A percentile compares a stretch with the other conserved stretches of the same genome.
These are phyloP conservation scores for Autographa gamma DNA, from an alignment of 2,888 invertebrate species.

Conservation along the genomic window DNA sequence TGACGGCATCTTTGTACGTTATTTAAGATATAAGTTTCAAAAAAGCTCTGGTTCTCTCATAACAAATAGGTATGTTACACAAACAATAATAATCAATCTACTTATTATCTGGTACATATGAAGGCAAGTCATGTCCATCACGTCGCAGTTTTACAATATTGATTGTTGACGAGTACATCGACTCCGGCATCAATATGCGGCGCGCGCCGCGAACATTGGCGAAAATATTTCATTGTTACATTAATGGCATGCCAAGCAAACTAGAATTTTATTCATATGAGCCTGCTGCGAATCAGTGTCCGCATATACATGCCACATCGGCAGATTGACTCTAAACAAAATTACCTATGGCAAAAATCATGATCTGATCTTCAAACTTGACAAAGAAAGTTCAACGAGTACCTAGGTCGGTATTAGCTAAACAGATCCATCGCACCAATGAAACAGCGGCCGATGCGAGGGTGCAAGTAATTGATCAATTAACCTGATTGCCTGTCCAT, in stretches of 20 bases:
- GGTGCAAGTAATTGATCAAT: conserved; percentile 52
- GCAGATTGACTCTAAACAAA: conserved; percentile 17
- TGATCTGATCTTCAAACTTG: not conserved
- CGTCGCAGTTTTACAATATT: conserved; percentile 34
- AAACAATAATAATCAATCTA: not conserved
- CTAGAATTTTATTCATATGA: conserved; percentile 54
- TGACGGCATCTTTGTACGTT: too few species aligned
- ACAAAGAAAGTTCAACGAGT: not conserved
- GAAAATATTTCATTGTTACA: conserved; percentile 81
- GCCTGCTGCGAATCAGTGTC: conserved; percentile 24
- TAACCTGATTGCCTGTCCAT: conserved; percentile 52
- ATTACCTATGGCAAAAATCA: too few species aligned
- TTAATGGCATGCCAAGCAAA: conserved; percentile 64
- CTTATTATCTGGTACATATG: conserved; percentile 2
- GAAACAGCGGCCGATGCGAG: not conserved
- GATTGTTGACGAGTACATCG: conserved; percentile 40
- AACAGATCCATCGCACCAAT: not conserved
- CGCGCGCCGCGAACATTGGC: conserved; percentile 49
- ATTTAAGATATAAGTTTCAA: too few species aligned
- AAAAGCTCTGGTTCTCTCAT: too few species aligned
- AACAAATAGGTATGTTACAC: not conserved
- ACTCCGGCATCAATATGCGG: conserved; percentile 62
- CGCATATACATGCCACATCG: conserved; percentile 24
- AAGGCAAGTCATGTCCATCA: conserved; percentile 23
- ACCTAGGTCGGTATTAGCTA: not conserved